A percentile compares a stretch with the other conserved stretches of the same genome.
Evolutionary conservation across 2,797 vertebrate species (phyloP).

Genomic region (Arrhamphus sclerolepis): DNA sequence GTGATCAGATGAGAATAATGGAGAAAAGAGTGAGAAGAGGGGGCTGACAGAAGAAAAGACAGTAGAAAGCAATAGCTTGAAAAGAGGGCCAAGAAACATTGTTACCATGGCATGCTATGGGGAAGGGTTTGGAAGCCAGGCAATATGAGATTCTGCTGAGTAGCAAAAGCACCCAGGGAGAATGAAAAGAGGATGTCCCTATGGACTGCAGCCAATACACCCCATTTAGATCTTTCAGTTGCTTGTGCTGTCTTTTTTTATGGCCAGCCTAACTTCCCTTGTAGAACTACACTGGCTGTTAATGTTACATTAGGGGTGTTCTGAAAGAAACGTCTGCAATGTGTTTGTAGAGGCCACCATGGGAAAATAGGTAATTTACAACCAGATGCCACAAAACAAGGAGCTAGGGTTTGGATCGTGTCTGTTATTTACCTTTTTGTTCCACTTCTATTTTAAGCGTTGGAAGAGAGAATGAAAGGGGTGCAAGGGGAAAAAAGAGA

Average conservation of each 20-base stretch:
- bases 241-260: conserved; percentile 77
- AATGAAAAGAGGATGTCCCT: conserved; percentile 84
- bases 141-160: conserved; percentile 89
- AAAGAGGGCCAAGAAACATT: conserved; percentile 86
- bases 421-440: conserved; percentile 99
- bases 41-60: conserved; percentile 73
- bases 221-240: conserved; percentile 89
- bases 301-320: conserved; percentile 83
- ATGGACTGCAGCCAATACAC: conserved; percentile 85
- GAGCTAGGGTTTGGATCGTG: conserved; percentile 96
- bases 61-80: conserved; percentile 86
- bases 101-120: conserved; percentile 97
- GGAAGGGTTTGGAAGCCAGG: conserved; percentile 92
- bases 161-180: conserved; percentile 88
- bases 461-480: conserved; percentile 98
- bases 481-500: conserved; percentile 96
- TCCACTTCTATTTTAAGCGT: conserved; percentile 99
- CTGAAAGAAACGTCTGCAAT: conserved; percentile 81
- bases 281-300: conserved; percentile 84
- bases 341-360: conserved; percentile 82
- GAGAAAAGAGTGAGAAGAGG: conserved; percentile 79
- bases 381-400: conserved; percentile 99
- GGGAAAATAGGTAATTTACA: conserved; percentile 92
- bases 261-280: conserved; percentile 74
- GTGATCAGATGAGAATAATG: conserved; percentile 83